Conservation (phyloP, 2,888 invertebrate species). For the Pharmacophagus antenor region DNA sequence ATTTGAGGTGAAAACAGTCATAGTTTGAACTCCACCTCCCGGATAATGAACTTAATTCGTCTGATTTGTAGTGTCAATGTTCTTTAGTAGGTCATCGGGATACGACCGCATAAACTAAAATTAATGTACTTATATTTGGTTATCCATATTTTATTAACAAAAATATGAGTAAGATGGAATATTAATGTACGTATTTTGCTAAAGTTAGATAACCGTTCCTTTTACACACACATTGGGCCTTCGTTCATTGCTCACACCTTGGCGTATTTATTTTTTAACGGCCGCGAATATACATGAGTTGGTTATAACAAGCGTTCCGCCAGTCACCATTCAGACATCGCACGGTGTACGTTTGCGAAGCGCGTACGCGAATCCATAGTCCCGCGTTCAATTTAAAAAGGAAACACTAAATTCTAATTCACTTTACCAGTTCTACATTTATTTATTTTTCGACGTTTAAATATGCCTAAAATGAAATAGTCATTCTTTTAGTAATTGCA, state of each 20-base stretch:
- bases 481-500: constrained; percentile 32
- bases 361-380: constrained; percentile 53
- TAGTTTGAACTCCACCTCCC: neutral
- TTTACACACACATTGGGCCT: constrained; percentile 58
- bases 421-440: constrained; percentile 41
- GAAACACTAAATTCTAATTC: constrained; percentile 50
- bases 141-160: neutral
- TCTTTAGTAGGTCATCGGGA: constrained; percentile 5
- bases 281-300: constrained; percentile 71
- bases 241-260: constrained; percentile 65
- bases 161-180: neutral
- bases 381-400: constrained; percentile 68
- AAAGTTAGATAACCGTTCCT: constrained; percentile 64
- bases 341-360: constrained; percentile 57
- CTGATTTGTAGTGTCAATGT: constrained; percentile 2
- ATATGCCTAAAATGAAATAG: constrained; percentile 78
- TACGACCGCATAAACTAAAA: neutral
- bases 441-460: constrained; percentile 37
- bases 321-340: constrained; percentile 72
- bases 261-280: constrained; percentile 72
- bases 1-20: neutral
- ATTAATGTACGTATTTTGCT: neutral
- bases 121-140: too few relatives aligned
- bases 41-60: neutral
- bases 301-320: constrained; percentile 59